Conservation (phyloP, 2,888 invertebrate species). For the Philaethria dido region DNA sequence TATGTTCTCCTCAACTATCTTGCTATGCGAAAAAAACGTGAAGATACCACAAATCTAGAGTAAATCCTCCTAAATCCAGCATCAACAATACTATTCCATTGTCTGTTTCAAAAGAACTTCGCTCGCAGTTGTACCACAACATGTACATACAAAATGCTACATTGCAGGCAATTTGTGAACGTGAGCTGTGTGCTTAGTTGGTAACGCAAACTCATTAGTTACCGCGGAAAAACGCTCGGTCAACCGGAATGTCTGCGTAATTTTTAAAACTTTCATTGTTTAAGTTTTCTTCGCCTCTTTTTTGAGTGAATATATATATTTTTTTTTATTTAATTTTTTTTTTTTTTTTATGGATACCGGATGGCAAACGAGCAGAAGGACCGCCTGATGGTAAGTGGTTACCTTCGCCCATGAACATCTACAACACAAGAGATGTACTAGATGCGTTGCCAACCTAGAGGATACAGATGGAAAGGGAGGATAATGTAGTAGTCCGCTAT, state of each 20-base stretch:
- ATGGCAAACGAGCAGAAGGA: too few relatives aligned
- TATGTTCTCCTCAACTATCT: too few relatives aligned
- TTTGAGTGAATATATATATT: neutral
- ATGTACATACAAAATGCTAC: conserved; percentile 42
- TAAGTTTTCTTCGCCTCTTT: neutral
- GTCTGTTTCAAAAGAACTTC: conserved; percentile 41
- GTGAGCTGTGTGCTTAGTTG: conserved; percentile 42
- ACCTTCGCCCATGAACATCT: too few relatives aligned
- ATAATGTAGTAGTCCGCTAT: too few relatives aligned
- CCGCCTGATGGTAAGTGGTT: too few relatives aligned
- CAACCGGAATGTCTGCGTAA: conserved; percentile 33
- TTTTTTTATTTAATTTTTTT: neutral
- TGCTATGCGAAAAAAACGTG: neutral
- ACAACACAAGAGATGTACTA: too few relatives aligned
- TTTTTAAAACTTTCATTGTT: conserved; percentile 29
- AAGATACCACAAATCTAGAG: conserved; percentile 1
- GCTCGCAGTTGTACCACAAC: conserved; percentile 36
- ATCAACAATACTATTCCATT: conserved; percentile 35
- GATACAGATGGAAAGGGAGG: too few relatives aligned
- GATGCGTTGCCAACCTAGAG: too few relatives aligned
- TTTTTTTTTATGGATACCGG: neutral
- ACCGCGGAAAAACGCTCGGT: conserved; percentile 43
- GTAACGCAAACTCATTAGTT: conserved; percentile 44
- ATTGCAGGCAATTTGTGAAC: conserved; percentile 44
- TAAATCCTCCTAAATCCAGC: conserved; percentile 30